Conservation (phyloP, 2,113 vertebrate genomes). For the Myrmecobius fasciatus region DNA sequence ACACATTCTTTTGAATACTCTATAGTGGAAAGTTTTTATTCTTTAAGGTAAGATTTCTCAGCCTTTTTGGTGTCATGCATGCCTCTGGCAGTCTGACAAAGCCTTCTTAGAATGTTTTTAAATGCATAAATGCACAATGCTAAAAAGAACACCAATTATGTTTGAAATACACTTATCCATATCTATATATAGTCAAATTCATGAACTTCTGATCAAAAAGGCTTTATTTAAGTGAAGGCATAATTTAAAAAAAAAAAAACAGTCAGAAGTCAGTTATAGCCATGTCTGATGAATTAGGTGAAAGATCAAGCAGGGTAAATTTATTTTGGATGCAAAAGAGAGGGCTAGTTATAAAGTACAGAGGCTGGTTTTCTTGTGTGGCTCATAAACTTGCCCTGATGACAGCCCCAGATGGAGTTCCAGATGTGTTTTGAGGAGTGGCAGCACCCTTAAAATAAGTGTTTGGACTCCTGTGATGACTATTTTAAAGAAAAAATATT, state of each 20-base stretch:
- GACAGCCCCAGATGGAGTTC: not conserved
- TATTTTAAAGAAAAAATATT: not conserved
- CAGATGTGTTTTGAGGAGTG: not conserved
- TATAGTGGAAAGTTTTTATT: not conserved
- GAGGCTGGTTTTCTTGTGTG: not conserved
- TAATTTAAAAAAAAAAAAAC: not conserved
- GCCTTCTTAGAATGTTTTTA: not conserved
- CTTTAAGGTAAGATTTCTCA: not conserved
- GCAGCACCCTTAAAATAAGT: not conserved
- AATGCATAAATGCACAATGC: not conserved
- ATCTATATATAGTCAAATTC: not conserved
- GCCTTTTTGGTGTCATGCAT: conserved; percentile 31
- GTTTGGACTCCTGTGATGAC: not conserved
- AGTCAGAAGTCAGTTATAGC: not conserved
- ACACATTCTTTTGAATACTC: conserved; percentile 12
- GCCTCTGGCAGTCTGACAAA: not conserved
- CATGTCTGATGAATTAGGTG: conserved; percentile 18
- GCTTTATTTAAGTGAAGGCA: not conserved
- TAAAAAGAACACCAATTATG: not conserved
- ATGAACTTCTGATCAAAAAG: not conserved
- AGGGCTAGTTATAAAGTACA: not conserved
- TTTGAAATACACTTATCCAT: not conserved
- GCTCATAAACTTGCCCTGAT: not conserved
- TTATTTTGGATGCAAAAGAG: conserved; percentile 18
- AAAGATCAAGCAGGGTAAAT: conserved; percentile 7